phyloP scores from a whole-genome alignment of 2,888 invertebrate species.

The Encarsia formosa region DNA sequence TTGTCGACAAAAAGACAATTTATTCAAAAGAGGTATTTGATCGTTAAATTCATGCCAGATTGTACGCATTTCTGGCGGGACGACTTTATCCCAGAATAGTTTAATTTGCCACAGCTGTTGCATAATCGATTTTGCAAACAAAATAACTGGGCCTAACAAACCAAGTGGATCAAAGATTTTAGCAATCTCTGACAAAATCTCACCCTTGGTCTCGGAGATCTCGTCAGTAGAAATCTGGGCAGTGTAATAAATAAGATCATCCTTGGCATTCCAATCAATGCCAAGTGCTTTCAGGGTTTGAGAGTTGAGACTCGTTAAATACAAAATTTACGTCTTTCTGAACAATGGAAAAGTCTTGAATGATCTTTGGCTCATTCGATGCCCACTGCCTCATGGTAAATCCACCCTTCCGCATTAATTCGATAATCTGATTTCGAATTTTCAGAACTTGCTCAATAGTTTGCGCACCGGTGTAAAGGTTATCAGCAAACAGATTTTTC shows the following conservation, averaged over 20 bases:
- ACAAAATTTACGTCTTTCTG: too few relatives aligned
- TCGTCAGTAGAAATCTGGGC: not conserved
- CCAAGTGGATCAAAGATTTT: conserved; percentile 2
- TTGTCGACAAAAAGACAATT: not conserved
- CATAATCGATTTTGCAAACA: not conserved
- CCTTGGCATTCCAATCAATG: conserved; percentile 20
- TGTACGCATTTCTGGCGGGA: not conserved
- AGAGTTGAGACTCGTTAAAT: too few relatives aligned
- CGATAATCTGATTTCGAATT: not conserved
- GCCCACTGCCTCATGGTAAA: not conserved
- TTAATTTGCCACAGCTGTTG: not conserved
- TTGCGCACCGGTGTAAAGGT: conserved; percentile 27
- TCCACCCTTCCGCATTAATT: not conserved
- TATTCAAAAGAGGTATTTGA: not conserved
- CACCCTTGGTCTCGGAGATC: not conserved
- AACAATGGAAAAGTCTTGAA: too few relatives aligned
- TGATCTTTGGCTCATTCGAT: not conserved
- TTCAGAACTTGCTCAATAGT: conserved; percentile 23
- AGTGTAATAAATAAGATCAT: conserved; percentile 20
- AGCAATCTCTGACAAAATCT: not conserved
- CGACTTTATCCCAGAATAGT: not conserved
- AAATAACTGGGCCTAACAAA: not conserved
- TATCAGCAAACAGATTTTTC: conserved; percentile 30
- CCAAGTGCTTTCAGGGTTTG: conserved; percentile 30
- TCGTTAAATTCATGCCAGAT: not conserved